Percentiles rank a stretch among this genome's conserved stretches.
phyloP scores from a whole-genome alignment of 2,113 vertebrate genomes.

The Pungitius pungitius region DNA sequence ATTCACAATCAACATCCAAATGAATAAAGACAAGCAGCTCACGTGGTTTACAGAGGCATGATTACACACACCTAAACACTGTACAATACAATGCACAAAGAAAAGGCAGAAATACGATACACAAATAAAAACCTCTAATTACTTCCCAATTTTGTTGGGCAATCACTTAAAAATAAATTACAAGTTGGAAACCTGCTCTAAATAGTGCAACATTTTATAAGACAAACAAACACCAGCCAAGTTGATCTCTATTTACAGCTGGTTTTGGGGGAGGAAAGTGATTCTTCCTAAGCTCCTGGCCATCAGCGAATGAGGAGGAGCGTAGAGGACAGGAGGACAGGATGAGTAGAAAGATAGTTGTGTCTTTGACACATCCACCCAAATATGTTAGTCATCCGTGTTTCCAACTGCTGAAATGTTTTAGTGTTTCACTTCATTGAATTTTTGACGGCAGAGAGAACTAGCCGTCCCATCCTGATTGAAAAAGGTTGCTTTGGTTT shows the following conservation, averaged over 20 bases:
- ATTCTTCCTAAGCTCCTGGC: slow-evolving; percentile 33
- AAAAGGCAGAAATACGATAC: neutral
- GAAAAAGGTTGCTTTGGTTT: slow-evolving; percentile 41
- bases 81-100: neutral
- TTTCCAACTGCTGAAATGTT: slow-evolving; percentile 59
- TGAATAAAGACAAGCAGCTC: slow-evolving; percentile 18
- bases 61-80: slow-evolving; percentile 3
- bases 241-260: slow-evolving; percentile 23
- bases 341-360: slow-evolving; percentile 15
- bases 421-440: slow-evolving; percentile 55
- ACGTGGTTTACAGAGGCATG: neutral
- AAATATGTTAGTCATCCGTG: slow-evolving; percentile 62
- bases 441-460: slow-evolving; percentile 18
- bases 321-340: slow-evolving; percentile 1
- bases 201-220: slow-evolving; percentile 36
- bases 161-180: slow-evolving; percentile 24
- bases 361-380: slow-evolving; percentile 27
- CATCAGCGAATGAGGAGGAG: slow-evolving; percentile 16
- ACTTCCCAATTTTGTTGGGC: slow-evolving; percentile 32
- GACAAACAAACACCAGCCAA: slow-evolving; percentile 27
- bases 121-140: neutral
- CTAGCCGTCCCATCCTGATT: slow-evolving; percentile 33
- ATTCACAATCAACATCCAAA: slow-evolving; percentile 34
- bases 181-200: slow-evolving; percentile 31
- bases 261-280: slow-evolving; percentile 32